A percentile compares a stretch with the other conserved stretches of the same genome.
Conservation (phyloP, 2,888 invertebrate species). For the Iselma pallidipennis region DNA sequence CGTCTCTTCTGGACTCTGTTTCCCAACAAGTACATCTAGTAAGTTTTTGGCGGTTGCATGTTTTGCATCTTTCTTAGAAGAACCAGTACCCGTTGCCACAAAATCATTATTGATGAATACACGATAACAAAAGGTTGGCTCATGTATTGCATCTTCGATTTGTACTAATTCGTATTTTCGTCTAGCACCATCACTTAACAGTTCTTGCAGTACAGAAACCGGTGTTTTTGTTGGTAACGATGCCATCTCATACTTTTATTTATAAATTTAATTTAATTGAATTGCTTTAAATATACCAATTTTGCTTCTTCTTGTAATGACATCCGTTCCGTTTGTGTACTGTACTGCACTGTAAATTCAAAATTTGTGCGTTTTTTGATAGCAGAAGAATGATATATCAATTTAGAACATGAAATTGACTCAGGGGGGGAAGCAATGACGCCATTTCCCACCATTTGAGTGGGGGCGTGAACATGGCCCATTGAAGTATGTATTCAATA, state of each 20-base stretch:
- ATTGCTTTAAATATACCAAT: conserved; percentile 55
- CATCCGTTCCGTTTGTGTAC: conserved; percentile 58
- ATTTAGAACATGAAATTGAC: too few relatives aligned
- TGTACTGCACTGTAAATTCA: too few relatives aligned
- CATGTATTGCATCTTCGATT: conserved; percentile 96
- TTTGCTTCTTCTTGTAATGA: conserved; percentile 74
- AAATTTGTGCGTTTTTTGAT: too few relatives aligned
- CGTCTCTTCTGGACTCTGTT: conserved; percentile 65
- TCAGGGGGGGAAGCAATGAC: too few relatives aligned
- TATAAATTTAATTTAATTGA: too few relatives aligned
- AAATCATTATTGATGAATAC: conserved; percentile 60
- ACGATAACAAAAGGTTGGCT: conserved; percentile 94
- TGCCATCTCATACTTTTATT: conserved; percentile 76
- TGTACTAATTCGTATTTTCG: conserved; percentile 95
- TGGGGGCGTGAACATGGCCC: too few relatives aligned
- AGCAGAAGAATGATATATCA: too few relatives aligned
- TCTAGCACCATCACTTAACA: conserved; percentile 88
- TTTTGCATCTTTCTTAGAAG: conserved; percentile 97
- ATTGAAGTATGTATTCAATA: too few relatives aligned
- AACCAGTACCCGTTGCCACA: conserved; percentile 85
- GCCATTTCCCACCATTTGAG: too few relatives aligned
- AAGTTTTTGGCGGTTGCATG: conserved; percentile 93
- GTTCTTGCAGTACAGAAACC: conserved; percentile 91
- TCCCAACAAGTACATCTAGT: conserved; percentile 82
- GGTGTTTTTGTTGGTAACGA: conserved; percentile 84